Conservation (phyloP, 2,113 vertebrate genomes). For the Propithecus coquereli region DNA sequence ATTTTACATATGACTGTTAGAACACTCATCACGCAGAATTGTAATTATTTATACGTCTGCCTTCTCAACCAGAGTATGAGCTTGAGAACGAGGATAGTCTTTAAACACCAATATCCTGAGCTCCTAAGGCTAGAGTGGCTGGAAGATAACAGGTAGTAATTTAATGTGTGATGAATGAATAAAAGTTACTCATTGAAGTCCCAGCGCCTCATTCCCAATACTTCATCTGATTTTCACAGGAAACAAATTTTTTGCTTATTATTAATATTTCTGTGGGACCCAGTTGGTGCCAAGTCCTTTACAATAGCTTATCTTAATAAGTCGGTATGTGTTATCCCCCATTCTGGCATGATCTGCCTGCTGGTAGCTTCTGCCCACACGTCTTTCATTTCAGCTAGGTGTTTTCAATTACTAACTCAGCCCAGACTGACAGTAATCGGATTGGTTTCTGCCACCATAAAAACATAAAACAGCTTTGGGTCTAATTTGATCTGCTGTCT, state of each 20-base stretch:
- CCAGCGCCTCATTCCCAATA: background rate
- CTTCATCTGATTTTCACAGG: conserved; percentile 16
- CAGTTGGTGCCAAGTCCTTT: conserved; percentile 33
- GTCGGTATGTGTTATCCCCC: background rate
- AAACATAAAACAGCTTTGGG: conserved; percentile 35
- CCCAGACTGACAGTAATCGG: conserved; percentile 51
- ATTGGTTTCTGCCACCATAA: conserved; percentile 47
- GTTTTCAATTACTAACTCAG: conserved; percentile 60
- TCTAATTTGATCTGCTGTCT: conserved; percentile 56
- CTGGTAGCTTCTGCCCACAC: conserved; percentile 33
- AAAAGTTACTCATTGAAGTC: background rate
- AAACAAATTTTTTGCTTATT: conserved; percentile 33
- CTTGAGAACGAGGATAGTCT: background rate
- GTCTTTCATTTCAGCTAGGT: conserved; percentile 34
- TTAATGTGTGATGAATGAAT: conserved; percentile 24
- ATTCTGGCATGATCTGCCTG: conserved; percentile 41
- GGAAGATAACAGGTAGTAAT: background rate
- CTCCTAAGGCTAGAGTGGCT: background rate
- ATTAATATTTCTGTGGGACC: conserved; percentile 14
- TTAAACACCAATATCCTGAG: background rate
- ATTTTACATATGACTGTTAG: background rate
- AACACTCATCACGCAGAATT: background rate
- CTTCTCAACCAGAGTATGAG: conserved; percentile 17
- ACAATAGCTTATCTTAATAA: conserved; percentile 34
- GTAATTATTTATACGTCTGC: background rate